Conservation (phyloP, 2,113 vertebrate genomes). For the Eulemur rufifrons region DNA sequence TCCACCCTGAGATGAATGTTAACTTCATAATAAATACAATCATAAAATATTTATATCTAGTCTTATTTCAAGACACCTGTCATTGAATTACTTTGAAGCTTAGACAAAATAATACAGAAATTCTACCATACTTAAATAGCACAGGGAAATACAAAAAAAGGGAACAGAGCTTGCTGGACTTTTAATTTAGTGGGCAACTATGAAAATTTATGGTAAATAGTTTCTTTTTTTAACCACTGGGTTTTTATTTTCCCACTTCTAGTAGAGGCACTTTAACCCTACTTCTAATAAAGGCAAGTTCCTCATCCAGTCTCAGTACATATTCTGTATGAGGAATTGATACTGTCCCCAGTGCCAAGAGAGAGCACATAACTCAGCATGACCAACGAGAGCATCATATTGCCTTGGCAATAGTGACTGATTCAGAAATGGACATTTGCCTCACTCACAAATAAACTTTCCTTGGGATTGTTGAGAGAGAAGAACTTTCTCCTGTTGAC, state of each 20-base stretch:
- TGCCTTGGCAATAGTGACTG: neutral
- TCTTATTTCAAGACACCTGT: constrained; percentile 61
- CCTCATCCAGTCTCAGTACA: neutral
- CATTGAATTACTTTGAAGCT: constrained; percentile 55
- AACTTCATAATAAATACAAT: constrained; percentile 66
- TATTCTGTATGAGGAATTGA: neutral
- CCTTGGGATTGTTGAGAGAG: neutral
- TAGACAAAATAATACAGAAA: constrained; percentile 34
- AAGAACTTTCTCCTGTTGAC: neutral
- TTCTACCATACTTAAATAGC: neutral
- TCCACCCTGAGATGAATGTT: constrained; percentile 63
- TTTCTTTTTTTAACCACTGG: neutral
- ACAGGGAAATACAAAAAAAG: constrained; percentile 19
- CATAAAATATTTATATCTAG: constrained; percentile 69
- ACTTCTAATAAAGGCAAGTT: neutral
- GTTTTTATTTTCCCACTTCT: neutral
- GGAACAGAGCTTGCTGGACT: neutral
- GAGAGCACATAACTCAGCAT: neutral
- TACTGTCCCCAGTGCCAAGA: too few species aligned
- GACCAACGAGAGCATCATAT: neutral
- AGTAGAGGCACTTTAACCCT: neutral
- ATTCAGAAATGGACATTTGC: neutral
- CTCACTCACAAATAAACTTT: neutral
- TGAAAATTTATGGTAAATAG: constrained; percentile 2
- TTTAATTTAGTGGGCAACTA: constrained; percentile 1